phyloP scores from a whole-genome alignment of 2,888 invertebrate species.

The Cybosia mesomella region DNA sequence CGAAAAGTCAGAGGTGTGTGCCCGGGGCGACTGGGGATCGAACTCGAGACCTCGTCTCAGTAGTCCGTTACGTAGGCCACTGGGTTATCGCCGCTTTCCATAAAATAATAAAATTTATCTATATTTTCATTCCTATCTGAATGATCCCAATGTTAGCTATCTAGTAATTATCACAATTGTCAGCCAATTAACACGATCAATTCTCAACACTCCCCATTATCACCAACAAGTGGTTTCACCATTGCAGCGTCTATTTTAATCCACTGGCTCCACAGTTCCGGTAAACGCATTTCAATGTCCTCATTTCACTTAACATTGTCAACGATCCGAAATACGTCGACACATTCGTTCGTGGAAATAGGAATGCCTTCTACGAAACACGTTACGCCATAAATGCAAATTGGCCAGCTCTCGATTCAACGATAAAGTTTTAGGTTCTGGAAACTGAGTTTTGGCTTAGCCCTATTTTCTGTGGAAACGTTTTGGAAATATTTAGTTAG shows the following conservation, averaged over 20 bases:
- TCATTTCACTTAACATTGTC: constrained; percentile 48
- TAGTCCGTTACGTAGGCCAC: too few species aligned
- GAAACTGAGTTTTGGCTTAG: constrained; percentile 33
- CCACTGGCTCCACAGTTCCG: constrained; percentile 30
- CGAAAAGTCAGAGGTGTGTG: too few species aligned
- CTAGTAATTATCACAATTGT: neutral
- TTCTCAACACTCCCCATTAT: neutral
- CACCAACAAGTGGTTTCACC: constrained; percentile 22
- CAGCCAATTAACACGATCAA: neutral
- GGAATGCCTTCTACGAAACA: constrained; percentile 52
- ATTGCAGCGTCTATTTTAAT: constrained; percentile 12
- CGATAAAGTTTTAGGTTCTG: constrained; percentile 57
- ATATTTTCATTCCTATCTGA: too few species aligned
- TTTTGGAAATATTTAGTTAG: constrained; percentile 4
- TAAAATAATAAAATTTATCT: too few species aligned
- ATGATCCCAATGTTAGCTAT: too few species aligned
- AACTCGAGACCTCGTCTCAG: too few species aligned
- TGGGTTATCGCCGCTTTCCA: too few species aligned
- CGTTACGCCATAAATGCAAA: constrained; percentile 75
- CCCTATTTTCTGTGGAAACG: constrained; percentile 3
- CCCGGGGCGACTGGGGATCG: too few species aligned
- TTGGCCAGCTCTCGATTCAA: constrained; percentile 66
- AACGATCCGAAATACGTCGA: constrained; percentile 47
- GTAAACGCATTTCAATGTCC: constrained; percentile 47
- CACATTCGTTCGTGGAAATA: constrained; percentile 64